Evolutionary conservation across 2,797 vertebrate species (phyloP), one percentile per base, ranked within the genome.

Genomic region (Molothrus aeneus): DNA sequence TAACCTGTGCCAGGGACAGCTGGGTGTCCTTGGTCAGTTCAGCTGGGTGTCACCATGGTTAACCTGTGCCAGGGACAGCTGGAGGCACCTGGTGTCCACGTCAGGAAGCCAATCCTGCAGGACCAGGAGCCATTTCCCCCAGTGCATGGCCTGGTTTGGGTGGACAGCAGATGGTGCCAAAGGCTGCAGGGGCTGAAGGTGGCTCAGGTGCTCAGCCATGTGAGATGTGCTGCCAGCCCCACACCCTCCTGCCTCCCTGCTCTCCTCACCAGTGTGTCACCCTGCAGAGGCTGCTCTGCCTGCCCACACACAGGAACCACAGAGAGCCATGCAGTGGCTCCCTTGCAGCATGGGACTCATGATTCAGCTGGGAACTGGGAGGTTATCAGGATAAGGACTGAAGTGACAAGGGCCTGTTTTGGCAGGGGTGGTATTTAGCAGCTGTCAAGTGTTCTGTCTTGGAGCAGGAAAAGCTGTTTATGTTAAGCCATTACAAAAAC

Each of bases 381-480:
- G 47, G 56, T 80, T 72, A 61, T 56, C 0, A 0, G 59, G 43
- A n/a, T 66, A 57, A 90, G 43, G 71, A n/a, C 50, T 79, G 78
- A 85, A 79, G 60, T 51, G 31, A 68, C 72, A 70, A 56, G 61
- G 75, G 45, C 40, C 65, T 79, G 32, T 89, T 96, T 81, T 80
- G 84, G 68, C 78, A 79, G 53, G 40, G 25, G 53, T 32, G 26
- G 29, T 66, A 45, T 79, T 93, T 83, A 89, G 63, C 1, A 17
- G 80, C 68, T 94, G 77, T 84, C 73, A 80, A 87, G 59, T 28
- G 42, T 25, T n/a, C 40, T 61, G 69, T 72, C 51, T 54, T 2
- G 13, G 82, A 90, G 79, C 25, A 91, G 71, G 77, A 96, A 92
- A 95, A 89, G 82, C 53, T 71, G 81, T 86, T 96, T 95, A 88